Evolutionary conservation across 2,113 vertebrate species (phyloP), one percentile per base, ranked within the genome.

Genomic region (Bothrops jararaca): DNA sequence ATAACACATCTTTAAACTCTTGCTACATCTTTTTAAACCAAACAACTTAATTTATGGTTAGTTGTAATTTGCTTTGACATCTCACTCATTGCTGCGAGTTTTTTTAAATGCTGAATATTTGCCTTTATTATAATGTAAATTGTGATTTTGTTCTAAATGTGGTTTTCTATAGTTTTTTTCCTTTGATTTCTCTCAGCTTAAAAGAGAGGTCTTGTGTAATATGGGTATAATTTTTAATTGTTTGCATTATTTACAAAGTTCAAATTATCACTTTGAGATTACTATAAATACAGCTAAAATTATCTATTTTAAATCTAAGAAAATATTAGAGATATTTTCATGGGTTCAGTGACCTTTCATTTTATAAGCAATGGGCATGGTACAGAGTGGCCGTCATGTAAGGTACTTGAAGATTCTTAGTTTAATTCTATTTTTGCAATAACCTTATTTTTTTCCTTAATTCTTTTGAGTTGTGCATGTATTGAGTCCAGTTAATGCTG

Each of bases 321-420:
- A 97, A 97, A 97, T 98, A 98, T 97, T 98, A 98, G 97, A 98
- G 97, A 97, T 98, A 98, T 98, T 98, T 98, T 98, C 98, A 97
- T 97, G 97, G 97, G 97, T 98, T 98, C 97, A 96, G 96, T 97
- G 97, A 98, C 97, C 96, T 97, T 97, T 98, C 96, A 96, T 98
- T 98, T 98, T 98, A 96, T 98, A 98, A 97, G 96, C 97, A 97
- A 97, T 97, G 97, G 97, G 98, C 97, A 98, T 98, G 98, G 98
- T 99, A 99, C 98, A 98, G 98, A 98, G 97, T 98, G 97, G 97
- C 98, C 98, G 98, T 98, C 98, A 98, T 97, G 97, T 98, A 97
- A 98, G 99, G 98, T 99, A 99, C 98, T 99, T 99, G 98, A 99
- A 98, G 98, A 98, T 97, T 97, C 97, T 97, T 97, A 97, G 97